Base-by-base conservation (phyloP, 2,113 vertebrate genomes). In the Tursiops truncatus region DNA sequence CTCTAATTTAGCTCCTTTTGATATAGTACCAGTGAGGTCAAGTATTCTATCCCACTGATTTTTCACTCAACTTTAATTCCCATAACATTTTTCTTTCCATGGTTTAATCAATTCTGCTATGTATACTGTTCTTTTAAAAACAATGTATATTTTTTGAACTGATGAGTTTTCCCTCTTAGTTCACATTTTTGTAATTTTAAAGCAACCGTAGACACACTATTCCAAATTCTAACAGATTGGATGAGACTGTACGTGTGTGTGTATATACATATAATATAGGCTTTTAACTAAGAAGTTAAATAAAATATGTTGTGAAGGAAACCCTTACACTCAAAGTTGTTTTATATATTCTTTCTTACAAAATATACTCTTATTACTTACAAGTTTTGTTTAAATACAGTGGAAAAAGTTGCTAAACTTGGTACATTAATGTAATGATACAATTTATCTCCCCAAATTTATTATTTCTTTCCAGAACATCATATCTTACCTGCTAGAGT, bases 1-100 rank as follows among this genome's bases (percentile, higher is more conserved):
- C 76, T 95, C 33, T 65, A 92, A 94, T 87, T 95, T 96, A 94
- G 65, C 6, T 81, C 44, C 84, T 95, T 96, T 87, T 82, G 44
- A 85, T 97, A 81, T 3, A 89, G 26, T 74, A 91, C 92, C 60
- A 85, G 62, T 89, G 60, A 33, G 95, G 80, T 95, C n/a, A 96
- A 92, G 10, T 47, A 77, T 71, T 67, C 58, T 28, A 21, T 63
- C 76, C 12, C 81, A 92, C 41, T 92, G 65, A 93, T 81, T 87
- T 93, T 91, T 94, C 33, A 79, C 23, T 96, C 44, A 71, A 15
- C 77, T 60, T 82, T 96, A 63, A 36, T 73, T 25, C 20, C 82
- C 9, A 73, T 77, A 82, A 26, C 6, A 74, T 68, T 85, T 94
- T 96, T 70, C 36, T 93, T 92, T 58, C 38, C 56, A 38, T 15